Conservation (phyloP, 2,888 invertebrate species). For the Empis stercorea region DNA sequence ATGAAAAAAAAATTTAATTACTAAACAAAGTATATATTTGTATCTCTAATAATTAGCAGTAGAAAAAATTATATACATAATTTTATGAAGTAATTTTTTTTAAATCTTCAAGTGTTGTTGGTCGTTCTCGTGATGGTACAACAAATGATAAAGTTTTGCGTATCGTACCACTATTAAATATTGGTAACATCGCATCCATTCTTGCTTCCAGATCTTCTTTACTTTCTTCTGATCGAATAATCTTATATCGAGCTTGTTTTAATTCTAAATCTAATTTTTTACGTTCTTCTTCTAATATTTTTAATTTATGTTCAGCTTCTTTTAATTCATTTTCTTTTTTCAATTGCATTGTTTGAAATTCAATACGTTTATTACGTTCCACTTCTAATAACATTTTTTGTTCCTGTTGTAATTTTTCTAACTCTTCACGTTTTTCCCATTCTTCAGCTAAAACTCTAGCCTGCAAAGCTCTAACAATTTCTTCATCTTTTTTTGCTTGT, state of each 20-base stretch:
- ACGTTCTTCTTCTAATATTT: conserved; percentile 58
- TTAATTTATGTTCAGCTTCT: conserved; percentile 58
- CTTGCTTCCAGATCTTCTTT: conserved; percentile 45
- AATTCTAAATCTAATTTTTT: conserved; percentile 56
- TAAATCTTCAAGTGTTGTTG: conserved; percentile 31
- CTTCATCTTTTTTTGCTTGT: conserved; percentile 73
- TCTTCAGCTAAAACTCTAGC: conserved; percentile 67
- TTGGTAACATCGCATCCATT: conserved; percentile 42
- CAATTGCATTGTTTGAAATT: conserved; percentile 59
- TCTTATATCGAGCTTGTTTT: conserved; percentile 53
- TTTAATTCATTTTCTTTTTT: conserved; percentile 58
- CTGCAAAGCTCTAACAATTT: conserved; percentile 58
- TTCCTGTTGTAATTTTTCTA: conserved; percentile 67
- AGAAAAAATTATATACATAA: no score
- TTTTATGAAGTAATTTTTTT: no score
- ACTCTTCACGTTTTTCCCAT: conserved; percentile 69
- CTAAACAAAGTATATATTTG: no score
- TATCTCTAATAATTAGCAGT: no score
- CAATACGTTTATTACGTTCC: conserved; percentile 60
- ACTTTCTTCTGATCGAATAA: conserved; percentile 50
- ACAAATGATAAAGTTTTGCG: conserved; percentile 57
- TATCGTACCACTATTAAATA: conserved; percentile 42
- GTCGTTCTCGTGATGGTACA: conserved; percentile 43
- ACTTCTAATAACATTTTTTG: conserved; percentile 57
- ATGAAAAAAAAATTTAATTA: no score